These are phyloP conservation scores for Chionodraco myersi DNA, from an alignment of 2,113 vertebrate genomes.

Conservation along the genomic window DNA sequence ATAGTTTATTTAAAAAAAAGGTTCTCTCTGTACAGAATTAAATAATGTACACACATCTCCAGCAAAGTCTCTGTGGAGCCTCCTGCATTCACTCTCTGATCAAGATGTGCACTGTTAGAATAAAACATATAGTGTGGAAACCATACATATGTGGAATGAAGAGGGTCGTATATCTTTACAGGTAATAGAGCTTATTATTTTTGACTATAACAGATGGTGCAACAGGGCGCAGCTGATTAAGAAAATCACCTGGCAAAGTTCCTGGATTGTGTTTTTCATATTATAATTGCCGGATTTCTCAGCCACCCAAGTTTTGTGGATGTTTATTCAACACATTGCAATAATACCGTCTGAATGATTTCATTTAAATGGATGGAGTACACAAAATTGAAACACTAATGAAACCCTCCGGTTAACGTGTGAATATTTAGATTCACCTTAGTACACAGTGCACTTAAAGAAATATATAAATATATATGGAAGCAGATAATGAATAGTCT, in stretches of 20 bases:
- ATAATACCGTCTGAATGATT: conserved; percentile 39
- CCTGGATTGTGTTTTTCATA: conserved; percentile 36
- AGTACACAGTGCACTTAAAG: neutral
- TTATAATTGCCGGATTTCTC: conserved; percentile 29
- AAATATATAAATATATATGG: conserved; percentile 1
- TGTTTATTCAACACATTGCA: conserved; percentile 34
- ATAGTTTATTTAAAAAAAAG: conserved; percentile 10
- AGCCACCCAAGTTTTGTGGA: conserved; percentile 29
- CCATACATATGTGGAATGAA: conserved; percentile 20
- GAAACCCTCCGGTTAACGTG: conserved; percentile 24
- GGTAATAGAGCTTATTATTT: conserved; percentile 58
- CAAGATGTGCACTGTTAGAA: conserved; percentile 5
- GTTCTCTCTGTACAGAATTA: conserved; percentile 1
- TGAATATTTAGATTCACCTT: conserved; percentile 8
- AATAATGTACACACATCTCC: conserved; percentile 9
- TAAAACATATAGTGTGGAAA: conserved; percentile 15
- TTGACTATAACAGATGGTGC: conserved; percentile 67
- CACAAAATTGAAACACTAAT: conserved; percentile 34
- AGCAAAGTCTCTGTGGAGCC: neutral
- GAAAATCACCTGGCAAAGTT: conserved; percentile 59
- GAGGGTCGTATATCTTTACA: conserved; percentile 24
- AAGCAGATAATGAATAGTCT: conserved; percentile 44
- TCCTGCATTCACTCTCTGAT: neutral
- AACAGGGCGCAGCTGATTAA: conserved; percentile 60
- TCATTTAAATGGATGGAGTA: conserved; percentile 47